Evolutionary conservation across 1,140 invertebrate genomes (phyloP), one percentile per base, ranked within the genome.

Genomic region (Drosophila littoralis): DNA sequence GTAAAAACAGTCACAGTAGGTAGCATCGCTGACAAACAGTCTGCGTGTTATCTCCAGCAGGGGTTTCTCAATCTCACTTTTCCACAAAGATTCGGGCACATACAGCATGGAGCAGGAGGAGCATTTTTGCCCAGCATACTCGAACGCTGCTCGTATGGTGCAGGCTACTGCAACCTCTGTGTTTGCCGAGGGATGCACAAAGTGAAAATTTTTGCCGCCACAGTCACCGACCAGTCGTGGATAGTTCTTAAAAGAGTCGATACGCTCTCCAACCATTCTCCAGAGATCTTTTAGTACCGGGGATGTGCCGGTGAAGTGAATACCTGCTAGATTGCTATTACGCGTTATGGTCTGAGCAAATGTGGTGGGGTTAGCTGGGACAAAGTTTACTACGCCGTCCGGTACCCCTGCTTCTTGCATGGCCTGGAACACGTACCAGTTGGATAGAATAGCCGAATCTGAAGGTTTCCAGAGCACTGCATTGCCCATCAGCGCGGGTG

Each of bases 181-280:
- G 92, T 99, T 96, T 9, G 98, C 98, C 28, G 96, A 96, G 0
- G 96, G 94, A 93, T 99, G 99, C 7, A 99, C 93, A 91, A 99
- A 98, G 86, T 99, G 99, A 92, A 97, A 99, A 93, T 99, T 99
- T 93, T 99, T 99, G 1, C 99, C 99, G 9, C 99, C 99, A 93
- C 98, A 99, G 46, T 99, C 99, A 67, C 97, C 96, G 71, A 99
- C 96, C 1, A 99, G 92, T 70, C 98, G 94, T 0, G 99, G 99
- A 92, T 98, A 99, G 88, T 97, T 98, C 52, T 93, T 94, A 91
- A 99, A 99, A 0, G 92, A 94, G 40, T 95, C 93, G 3, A 99
- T 93, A 90, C 99, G 99, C 45, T 97, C 92, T 7, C 97, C 98
- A 51, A 99, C 97, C 93, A 97, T 95, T 74, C 95, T 95, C 98